phyloP scores from a whole-genome alignment of 2,888 invertebrate genomes.

The Lepidocyrtinus sp. region DNA sequence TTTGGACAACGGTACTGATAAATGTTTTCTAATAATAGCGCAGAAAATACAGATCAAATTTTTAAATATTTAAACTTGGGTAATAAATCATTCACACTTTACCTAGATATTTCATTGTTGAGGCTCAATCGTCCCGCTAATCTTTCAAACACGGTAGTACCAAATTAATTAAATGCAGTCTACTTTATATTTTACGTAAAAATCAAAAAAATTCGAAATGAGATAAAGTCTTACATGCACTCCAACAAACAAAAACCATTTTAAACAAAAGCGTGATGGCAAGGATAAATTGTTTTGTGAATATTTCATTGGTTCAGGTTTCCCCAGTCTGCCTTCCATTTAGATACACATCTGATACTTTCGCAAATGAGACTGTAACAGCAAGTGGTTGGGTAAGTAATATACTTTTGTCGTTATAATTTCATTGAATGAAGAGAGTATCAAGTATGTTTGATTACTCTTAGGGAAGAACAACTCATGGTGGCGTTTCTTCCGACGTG shows the following conservation, averaged over 20 bases:
- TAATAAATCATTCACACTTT: no score
- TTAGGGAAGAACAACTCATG: slow-evolving; percentile 27
- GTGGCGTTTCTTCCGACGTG: slow-evolving; percentile 22
- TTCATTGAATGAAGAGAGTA: no score
- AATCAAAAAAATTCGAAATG: no score
- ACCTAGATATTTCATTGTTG: slow-evolving; percentile 64
- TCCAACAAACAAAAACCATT: no score
- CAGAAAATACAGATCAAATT: not conserved
- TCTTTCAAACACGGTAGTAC: slow-evolving; percentile 30
- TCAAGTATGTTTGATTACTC: no score
- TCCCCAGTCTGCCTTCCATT: slow-evolving; percentile 64
- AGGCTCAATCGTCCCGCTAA: slow-evolving; percentile 24
- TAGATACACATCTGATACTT: slow-evolving; percentile 46
- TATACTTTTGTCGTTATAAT: not conserved
- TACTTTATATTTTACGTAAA: no score
- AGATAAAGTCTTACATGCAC: no score
- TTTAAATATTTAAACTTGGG: no score
- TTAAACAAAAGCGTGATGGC: no score
- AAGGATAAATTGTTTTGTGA: not conserved
- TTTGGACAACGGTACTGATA: slow-evolving; percentile 37
- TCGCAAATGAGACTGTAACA: slow-evolving; percentile 35
- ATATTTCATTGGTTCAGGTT: slow-evolving; percentile 26
- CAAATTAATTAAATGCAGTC: no score
- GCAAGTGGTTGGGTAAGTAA: slow-evolving; percentile 62
- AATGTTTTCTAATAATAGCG: not conserved